These are phyloP conservation scores for Clinocottus analis DNA, from an alignment of 2,113 vertebrate species.

Conservation along the genomic window DNA sequence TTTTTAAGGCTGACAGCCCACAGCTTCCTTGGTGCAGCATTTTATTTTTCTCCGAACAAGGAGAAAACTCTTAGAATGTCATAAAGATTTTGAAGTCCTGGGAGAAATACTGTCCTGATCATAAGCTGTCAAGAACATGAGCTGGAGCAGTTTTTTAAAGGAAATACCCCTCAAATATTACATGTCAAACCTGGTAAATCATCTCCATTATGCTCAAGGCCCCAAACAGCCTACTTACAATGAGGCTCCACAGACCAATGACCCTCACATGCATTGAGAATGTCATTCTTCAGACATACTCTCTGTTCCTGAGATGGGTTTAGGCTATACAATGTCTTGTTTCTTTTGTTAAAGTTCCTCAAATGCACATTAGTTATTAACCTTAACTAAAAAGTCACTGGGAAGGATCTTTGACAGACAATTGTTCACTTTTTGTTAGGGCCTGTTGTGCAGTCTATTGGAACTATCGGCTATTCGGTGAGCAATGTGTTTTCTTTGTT, in stretches of 20 bases:
- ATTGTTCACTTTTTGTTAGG: neutral
- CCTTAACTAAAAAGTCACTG: neutral
- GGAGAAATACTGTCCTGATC: conserved; percentile 30
- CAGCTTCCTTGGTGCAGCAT: neutral
- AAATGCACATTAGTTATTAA: conserved; percentile 9
- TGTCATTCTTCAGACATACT: conserved; percentile 34
- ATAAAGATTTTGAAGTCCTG: neutral
- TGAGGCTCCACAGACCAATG: conserved; percentile 21
- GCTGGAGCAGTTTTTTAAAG: conserved; percentile 16
- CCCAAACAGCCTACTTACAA: conserved; percentile 30
- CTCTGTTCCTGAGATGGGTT: conserved; percentile 5
- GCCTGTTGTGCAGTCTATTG: neutral
- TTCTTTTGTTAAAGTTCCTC: conserved; percentile 29
- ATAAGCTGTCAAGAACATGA: conserved; percentile 32
- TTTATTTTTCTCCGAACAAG: neutral
- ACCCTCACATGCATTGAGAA: conserved; percentile 24
- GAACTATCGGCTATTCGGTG: conserved; percentile 6
- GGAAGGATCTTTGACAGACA: neutral
- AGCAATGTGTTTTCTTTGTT: conserved; percentile 19
- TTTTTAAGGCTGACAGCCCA: conserved; percentile 12
- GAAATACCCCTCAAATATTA: conserved; percentile 34
- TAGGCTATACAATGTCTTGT: conserved; percentile 5
- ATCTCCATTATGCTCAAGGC: conserved; percentile 42
- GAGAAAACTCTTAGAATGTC: conserved; percentile 19
- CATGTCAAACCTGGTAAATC: conserved; percentile 57